Evolutionary conservation across 2,113 vertebrate genomes (phyloP).

Genomic region (Upupa epops): DNA sequence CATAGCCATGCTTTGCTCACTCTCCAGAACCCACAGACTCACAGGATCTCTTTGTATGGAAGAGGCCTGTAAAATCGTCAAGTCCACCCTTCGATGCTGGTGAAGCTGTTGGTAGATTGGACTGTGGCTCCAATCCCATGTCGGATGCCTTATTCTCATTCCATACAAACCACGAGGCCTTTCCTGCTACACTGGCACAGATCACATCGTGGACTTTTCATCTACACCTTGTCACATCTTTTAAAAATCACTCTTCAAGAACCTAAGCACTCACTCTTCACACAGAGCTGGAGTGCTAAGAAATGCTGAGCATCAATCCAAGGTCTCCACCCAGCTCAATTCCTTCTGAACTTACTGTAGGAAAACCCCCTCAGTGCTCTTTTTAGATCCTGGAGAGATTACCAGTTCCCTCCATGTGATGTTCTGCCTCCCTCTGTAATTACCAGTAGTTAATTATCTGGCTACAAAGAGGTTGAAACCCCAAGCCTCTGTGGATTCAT

Average conservation of each 20-base stretch:
- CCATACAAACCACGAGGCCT: background rate
- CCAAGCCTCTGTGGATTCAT: background rate
- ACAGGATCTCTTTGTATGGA: too few relatives aligned
- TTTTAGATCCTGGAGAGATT: background rate
- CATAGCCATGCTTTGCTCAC: background rate
- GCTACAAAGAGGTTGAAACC: background rate
- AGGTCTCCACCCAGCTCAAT: background rate
- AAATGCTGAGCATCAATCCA: background rate
- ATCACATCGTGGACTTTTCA: background rate
- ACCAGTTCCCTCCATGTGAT: background rate
- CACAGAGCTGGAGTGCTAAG: rapidly evolving
- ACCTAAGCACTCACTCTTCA: background rate
- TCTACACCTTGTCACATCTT: background rate
- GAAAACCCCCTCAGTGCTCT: background rate
- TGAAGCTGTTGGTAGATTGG: too few relatives aligned
- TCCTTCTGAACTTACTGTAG: background rate
- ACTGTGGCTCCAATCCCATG: background rate
- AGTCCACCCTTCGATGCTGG: too few relatives aligned
- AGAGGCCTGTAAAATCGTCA: too few relatives aligned
- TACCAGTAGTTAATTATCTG: background rate
- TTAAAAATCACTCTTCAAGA: background rate
- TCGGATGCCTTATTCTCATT: background rate
- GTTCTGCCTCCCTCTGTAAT: background rate
- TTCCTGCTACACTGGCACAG: background rate
- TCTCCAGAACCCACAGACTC: background rate